Evolutionary conservation across 2,888 invertebrate species (phyloP).

Genomic region (Agrilus biguttatus): DNA sequence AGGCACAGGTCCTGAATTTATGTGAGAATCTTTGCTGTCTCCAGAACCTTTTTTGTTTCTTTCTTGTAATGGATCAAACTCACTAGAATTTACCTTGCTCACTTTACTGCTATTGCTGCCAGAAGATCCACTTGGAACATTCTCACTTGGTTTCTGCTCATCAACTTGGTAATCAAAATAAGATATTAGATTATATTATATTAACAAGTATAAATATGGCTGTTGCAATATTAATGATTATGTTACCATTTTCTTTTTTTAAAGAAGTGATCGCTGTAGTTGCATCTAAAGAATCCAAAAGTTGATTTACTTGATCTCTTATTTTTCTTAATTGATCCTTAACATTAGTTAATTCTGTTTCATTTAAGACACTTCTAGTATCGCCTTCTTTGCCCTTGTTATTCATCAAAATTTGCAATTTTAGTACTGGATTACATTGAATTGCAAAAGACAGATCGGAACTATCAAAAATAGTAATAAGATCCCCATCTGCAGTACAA

Average conservation of each 20-base stretch:
- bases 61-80: constrained; percentile 44
- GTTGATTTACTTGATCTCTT: constrained; percentile 41
- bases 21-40: neutral
- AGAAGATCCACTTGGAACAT: too few species aligned
- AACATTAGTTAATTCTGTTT: constrained; percentile 33
- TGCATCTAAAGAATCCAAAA: constrained; percentile 41
- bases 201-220: constrained; percentile 1
- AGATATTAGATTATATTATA: neutral
- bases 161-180: too few species aligned
- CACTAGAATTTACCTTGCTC: constrained; percentile 34
- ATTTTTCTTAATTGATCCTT: constrained; percentile 32
- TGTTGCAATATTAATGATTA: too few species aligned
- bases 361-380: constrained; percentile 13
- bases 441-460: constrained; percentile 56
- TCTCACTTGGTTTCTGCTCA: too few species aligned
- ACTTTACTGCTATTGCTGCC: constrained; percentile 1
- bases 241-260: constrained; percentile 2
- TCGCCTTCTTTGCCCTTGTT: constrained; percentile 18
- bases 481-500: constrained; percentile 45
- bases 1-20: neutral
- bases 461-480: constrained; percentile 56
- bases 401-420: constrained; percentile 43
- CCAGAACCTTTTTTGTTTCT: constrained; percentile 14
- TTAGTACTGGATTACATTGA: constrained; percentile 48
- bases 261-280: constrained; percentile 3